Base-by-base conservation (phyloP, 2,113 vertebrate species). In the Choloepus hoffmanni region DNA sequence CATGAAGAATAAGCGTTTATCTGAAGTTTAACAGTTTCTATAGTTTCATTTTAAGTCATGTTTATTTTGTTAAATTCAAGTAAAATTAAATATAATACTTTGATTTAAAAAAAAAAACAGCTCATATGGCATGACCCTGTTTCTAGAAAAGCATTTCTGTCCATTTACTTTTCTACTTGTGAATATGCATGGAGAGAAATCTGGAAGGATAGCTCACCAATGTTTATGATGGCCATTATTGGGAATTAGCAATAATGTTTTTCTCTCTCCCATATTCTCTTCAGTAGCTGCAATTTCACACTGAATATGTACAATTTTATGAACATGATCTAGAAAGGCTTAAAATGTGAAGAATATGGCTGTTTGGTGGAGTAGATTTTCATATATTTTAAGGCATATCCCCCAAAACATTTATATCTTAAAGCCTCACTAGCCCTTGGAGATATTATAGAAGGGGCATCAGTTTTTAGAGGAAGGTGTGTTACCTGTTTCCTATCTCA, bases 11-110 rank as follows among this genome's bases (percentile, higher is more conserved):
- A 86, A 88, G 83, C 36, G 89, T 63, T 92, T 89, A 70, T 53
- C 45, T 95, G 36, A 96, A 85, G 28, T 28, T 93, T 67, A 91
- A 33, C 33, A 78, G 11, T 70, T 92, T 79, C 63, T 96, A 84
- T 92, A 53, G 30, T 55, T 87, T 90, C 58, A 74, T 76, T 92
- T 73, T 55, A 63, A 77, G 77, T 72, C 63, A 78, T 43, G 91
- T 97, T 93, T 73, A 43, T 85, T 91, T 89, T 93, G 40, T 74
- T 74, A 60, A 85, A 70, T 18, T 45, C 36, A 93, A 14, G 24
- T 72, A 67, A 91, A 93, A 88, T 83, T 85, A 88, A 93, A 90
- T 82, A n/a, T n/a, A 89, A 88, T 82, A 90, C 23, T 68, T 88
- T 92, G 28, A 48, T 65, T 48, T 65, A 73, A 48, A 89, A 43